These are phyloP conservation scores for Drosophila funebris DNA, from an alignment of 1,140 invertebrate species.

Conservation along the genomic window DNA sequence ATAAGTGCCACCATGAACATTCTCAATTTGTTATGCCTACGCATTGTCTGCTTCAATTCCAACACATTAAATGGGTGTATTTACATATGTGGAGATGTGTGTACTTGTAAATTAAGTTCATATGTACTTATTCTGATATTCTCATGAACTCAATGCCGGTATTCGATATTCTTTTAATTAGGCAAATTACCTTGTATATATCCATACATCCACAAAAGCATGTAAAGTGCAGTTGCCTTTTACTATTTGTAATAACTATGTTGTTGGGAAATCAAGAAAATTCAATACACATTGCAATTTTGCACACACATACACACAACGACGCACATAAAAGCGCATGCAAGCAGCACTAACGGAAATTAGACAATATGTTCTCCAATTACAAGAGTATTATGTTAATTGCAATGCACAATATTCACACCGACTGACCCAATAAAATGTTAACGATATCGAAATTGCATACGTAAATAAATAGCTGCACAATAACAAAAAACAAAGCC, in stretches of 20 bases:
- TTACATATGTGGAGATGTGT: too few species aligned
- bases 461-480: constrained; percentile 9
- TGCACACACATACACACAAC: constrained; percentile 26
- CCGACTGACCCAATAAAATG: background rate
- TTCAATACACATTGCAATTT: constrained; percentile 72
- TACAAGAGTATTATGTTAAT: background rate
- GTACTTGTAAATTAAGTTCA: background rate
- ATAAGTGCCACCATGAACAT: constrained; percentile 13
- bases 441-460: constrained; percentile 1
- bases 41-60: constrained; percentile 21
- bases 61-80: background rate
- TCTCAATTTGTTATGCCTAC: constrained; percentile 21
- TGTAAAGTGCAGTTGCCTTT: constrained; percentile 23
- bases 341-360: constrained; percentile 12
- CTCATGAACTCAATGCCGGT: constrained; percentile 30
- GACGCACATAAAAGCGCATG: constrained; percentile 1
- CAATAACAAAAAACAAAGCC: constrained; percentile 19
- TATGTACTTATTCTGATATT: constrained; percentile 11
- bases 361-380: constrained; percentile 2
- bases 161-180: background rate
- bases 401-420: background rate
- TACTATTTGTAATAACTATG: constrained; percentile 17
- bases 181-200: constrained; percentile 47
- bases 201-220: constrained; percentile 52
- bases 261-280: constrained; percentile 70